phyloP scores from a whole-genome alignment of 1,140 invertebrate species.

The Notospermus geniculatus region DNA sequence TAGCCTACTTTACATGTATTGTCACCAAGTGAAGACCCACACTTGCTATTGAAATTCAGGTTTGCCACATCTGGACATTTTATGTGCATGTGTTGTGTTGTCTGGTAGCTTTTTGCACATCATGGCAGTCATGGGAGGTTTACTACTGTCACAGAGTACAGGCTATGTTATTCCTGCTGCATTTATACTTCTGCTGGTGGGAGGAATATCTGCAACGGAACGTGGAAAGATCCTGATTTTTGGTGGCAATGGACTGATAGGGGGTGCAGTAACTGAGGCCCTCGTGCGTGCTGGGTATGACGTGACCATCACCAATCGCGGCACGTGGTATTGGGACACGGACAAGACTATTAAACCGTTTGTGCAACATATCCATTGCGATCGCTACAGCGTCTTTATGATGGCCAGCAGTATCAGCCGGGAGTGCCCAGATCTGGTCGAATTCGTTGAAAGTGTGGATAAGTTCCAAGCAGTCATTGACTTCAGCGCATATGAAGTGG shows the following conservation, averaged over 20 bases:
- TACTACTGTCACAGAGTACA: too few relatives aligned
- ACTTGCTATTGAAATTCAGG: too few relatives aligned
- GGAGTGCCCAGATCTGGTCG: conserved; percentile 42
- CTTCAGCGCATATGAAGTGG: conserved; percentile 56
- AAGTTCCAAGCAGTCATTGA: conserved; percentile 57
- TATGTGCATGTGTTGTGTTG: too few relatives aligned
- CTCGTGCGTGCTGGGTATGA: conserved; percentile 36
- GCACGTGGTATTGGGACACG: conserved; percentile 60
- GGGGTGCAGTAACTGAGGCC: conserved; percentile 48
- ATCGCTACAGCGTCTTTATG: conserved; percentile 46
- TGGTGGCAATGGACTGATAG: conserved; percentile 60
- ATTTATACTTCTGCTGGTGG: not conserved
- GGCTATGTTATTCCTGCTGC: too few relatives aligned
- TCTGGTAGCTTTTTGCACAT: too few relatives aligned
- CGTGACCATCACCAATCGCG: conserved; percentile 54
- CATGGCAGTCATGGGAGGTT: too few relatives aligned
- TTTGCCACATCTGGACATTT: too few relatives aligned
- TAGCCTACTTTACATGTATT: too few relatives aligned
- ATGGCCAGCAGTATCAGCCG: conserved; percentile 8
- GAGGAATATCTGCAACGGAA: not conserved
- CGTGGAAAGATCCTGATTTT: conserved; percentile 49
- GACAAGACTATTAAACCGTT: conserved; percentile 46
- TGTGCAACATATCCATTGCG: conserved; percentile 51
- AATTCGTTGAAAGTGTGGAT: conserved; percentile 26
- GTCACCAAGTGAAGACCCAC: too few relatives aligned